Conservation (phyloP, 64 coral and sea anemone species). For the Stichodactyla mertensii region DNA sequence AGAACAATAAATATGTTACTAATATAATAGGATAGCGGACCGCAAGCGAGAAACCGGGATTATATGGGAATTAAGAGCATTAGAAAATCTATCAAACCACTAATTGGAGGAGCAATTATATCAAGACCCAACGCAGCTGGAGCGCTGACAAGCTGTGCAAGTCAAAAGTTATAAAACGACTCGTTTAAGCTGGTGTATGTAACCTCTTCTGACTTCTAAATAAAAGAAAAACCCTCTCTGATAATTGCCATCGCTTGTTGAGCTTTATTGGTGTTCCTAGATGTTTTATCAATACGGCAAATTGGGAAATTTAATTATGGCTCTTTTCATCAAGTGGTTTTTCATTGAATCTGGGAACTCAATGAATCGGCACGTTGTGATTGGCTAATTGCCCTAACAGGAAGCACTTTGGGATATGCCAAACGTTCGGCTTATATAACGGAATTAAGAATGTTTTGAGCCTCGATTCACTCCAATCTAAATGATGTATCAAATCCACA, state of each 20-base stretch:
- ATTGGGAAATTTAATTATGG: slow-evolving; percentile 15
- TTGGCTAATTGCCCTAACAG: slow-evolving; percentile 7
- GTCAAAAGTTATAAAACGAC: slow-evolving; percentile 2
- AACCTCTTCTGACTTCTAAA: background rate
- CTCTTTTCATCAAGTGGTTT: background rate
- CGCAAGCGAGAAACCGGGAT: slow-evolving; percentile 69
- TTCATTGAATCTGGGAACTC: background rate
- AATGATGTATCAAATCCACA: slow-evolving; percentile 1
- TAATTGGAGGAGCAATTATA: slow-evolving; percentile 96
- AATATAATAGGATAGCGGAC: slow-evolving; percentile 63
- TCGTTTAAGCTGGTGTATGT: background rate
- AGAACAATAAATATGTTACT: slow-evolving; percentile 22
- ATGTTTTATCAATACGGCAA: slow-evolving; percentile 7
- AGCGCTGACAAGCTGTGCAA: background rate
- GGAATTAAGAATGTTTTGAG: background rate
- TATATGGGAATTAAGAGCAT: slow-evolving; percentile 88
- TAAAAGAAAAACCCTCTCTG: background rate
- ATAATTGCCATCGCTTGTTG: background rate
- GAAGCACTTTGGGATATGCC: background rate
- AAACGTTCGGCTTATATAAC: slow-evolving; percentile 14
- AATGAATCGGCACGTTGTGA: background rate
- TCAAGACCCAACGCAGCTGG: slow-evolving; percentile 21
- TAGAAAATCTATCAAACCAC: slow-evolving; percentile 85
- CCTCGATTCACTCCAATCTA: background rate
- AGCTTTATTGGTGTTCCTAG: slow-evolving; percentile 3